Evolutionary conservation across 2,797 vertebrate species (phyloP).

Genomic region (Protonibea diacanthus): DNA sequence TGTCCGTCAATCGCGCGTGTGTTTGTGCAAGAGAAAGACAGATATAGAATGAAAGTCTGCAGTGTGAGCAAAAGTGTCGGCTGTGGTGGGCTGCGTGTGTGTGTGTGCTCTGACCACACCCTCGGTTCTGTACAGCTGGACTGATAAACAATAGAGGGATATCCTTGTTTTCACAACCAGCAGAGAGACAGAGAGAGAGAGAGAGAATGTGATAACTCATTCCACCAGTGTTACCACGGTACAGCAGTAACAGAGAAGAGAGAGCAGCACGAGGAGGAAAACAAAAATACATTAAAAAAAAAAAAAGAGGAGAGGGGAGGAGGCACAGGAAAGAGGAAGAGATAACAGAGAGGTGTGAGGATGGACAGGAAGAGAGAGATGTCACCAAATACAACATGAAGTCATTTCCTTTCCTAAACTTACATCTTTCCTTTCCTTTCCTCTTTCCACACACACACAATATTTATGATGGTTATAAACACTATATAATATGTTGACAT

Average conservation of each 20-base stretch:
- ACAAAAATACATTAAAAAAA: too few relatives aligned
- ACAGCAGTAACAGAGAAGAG: conserved; percentile 20
- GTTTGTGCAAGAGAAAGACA: conserved; percentile 49
- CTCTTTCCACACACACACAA: background rate
- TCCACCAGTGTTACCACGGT: conserved; percentile 23
- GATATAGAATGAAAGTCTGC: conserved; percentile 60
- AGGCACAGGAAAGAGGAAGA: background rate
- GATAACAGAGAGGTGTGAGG: conserved; percentile 4
- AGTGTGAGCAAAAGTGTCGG: conserved; percentile 58
- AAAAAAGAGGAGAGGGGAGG: background rate
- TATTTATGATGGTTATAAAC: too few relatives aligned
- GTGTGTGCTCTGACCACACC: conserved; percentile 73
- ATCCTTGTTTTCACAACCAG: conserved; percentile 85
- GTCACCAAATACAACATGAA: conserved; percentile 20
- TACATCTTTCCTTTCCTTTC: background rate
- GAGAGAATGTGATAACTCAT: conserved; percentile 35
- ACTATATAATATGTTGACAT: too few relatives aligned
- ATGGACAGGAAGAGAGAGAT: conserved; percentile 29
- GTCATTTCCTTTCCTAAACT: conserved; percentile 33
- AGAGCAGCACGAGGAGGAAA: background rate
- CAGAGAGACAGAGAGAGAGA: conserved; percentile 20
- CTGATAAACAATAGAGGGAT: conserved; percentile 85
- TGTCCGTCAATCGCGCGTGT: background rate
- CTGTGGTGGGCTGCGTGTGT: conserved; percentile 37
- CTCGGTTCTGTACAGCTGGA: conserved; percentile 76